Base-by-base conservation (phyloP, 1,140 invertebrate species). In the Reticulitermes speratus region DNA sequence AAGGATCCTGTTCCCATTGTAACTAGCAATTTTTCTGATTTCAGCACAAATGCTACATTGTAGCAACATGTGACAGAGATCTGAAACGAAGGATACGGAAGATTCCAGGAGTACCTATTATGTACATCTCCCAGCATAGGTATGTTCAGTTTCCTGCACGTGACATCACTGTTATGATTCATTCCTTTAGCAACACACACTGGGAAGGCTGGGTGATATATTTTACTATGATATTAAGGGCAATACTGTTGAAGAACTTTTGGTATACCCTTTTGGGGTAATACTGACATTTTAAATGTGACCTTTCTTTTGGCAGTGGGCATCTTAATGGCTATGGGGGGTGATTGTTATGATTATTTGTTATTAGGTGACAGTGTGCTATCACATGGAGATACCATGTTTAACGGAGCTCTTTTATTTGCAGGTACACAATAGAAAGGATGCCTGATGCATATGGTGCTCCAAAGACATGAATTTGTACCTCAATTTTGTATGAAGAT, bases 41-140 rank as follows among this genome's bases (percentile, higher is more conserved):
- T 87, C 90, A 99, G 94, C 98, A 99, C 90, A 99, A 99, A 91
- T 99, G 98, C 92, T 99, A 99, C 90, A 99, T 99, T 89, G 98
- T 99, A 30, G 99, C 98, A 14, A 99, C 99, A 6, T 99, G 99
- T 93, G 99, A 99, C 92, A 98, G 97, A 91, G 99, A 99, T 92
- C 92, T 99, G 48, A 99, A 99, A 90, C 93, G 97, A 89, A 94
- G 99, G 90, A 98, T 99, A 86, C 92, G 99, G 86, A 99, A 99
- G 93, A 98, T 99, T 89, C 98, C 99, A 1, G 99, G 99, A 84
- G 98, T 99, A 5, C 99, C 99, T 0, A 99, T 99, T 85, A 99
- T 99, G 98, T 99, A 96, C 92, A 95, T 99, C 83, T 94, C 96
- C 14, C 95, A 98, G 87, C 97, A 98, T 91, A 96, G 96, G 93